Percentiles rank a stretch among this genome's conserved stretches.
Evolutionary conservation across 2,113 vertebrate genomes (phyloP).

Genomic region (Zapus hudsonius): DNA sequence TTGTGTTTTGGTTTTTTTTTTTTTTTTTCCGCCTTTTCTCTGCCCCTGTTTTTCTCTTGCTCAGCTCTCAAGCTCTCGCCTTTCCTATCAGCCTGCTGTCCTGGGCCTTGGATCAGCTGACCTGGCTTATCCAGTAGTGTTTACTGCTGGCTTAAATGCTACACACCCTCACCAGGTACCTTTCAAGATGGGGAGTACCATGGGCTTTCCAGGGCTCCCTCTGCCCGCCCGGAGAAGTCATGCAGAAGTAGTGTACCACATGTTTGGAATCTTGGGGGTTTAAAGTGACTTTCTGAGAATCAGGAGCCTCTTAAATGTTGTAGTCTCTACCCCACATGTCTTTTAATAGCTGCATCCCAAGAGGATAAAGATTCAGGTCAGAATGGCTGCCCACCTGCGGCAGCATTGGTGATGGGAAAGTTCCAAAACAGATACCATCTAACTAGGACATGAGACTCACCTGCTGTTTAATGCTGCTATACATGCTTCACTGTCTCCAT

Average conservation of each 20-base stretch:
- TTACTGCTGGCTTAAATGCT: conserved; percentile 89
- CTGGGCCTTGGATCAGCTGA: conserved; percentile 91
- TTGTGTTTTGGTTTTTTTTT: not conserved
- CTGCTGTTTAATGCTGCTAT: not conserved
- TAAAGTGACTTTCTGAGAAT: not conserved
- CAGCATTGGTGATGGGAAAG: not conserved
- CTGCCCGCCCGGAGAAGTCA: not conserved
- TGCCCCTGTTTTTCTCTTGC: conserved; percentile 84
- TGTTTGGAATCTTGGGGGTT: not conserved
- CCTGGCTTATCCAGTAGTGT: conserved; percentile 89
- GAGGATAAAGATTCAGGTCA: not conserved
- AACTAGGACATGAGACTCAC: not conserved
- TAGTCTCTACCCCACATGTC: not conserved
- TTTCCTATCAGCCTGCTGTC: conserved; percentile 93
- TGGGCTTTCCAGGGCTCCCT: conserved; percentile 23
- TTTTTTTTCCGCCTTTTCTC: conserved; percentile 71
- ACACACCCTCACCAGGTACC: conserved; percentile 94
- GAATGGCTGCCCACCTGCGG: not conserved
- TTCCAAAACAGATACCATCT: not conserved
- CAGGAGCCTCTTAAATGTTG: not conserved
- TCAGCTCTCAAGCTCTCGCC: conserved; percentile 95
- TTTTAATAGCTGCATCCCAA: not conserved
- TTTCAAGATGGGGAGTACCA: conserved; percentile 68
- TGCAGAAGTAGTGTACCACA: not conserved
- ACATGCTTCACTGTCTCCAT: conserved; percentile 27